Conservation (phyloP, 2,113 vertebrate genomes). For the Sebastes fasciatus region DNA sequence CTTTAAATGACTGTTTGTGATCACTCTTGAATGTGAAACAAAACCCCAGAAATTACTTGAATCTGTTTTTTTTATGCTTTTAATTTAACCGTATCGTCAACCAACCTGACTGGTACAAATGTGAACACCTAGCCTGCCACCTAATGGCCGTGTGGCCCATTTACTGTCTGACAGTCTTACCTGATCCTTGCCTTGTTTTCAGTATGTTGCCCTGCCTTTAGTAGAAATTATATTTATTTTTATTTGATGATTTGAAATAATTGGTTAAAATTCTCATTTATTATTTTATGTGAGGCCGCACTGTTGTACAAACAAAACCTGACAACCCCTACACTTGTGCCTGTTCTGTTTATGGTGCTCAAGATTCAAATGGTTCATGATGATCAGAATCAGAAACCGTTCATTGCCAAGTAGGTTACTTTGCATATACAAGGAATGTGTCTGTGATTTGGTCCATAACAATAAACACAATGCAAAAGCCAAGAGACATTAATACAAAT, state of each 20-base stretch:
- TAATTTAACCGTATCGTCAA: neutral
- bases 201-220: neutral
- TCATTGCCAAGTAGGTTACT: too few relatives aligned
- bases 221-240: neutral
- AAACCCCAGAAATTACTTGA: neutral
- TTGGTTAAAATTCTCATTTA: neutral
- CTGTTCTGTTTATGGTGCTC: too few relatives aligned
- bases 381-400: too few relatives aligned
- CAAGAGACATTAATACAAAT: too few relatives aligned
- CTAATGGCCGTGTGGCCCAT: neutral
- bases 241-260: neutral
- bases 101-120: neutral
- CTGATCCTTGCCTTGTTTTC: neutral
- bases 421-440: too few relatives aligned
- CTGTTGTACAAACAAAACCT: neutral
- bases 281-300: neutral
- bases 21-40: neutral
- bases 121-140: neutral
- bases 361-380: too few relatives aligned
- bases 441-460: too few relatives aligned
- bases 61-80: neutral
- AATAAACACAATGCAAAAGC: too few relatives aligned
- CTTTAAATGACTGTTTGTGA: neutral
- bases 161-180: neutral
- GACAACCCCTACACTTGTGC: neutral